Conservation (phyloP, 2,113 vertebrate genomes). For the Macrotus californicus region DNA sequence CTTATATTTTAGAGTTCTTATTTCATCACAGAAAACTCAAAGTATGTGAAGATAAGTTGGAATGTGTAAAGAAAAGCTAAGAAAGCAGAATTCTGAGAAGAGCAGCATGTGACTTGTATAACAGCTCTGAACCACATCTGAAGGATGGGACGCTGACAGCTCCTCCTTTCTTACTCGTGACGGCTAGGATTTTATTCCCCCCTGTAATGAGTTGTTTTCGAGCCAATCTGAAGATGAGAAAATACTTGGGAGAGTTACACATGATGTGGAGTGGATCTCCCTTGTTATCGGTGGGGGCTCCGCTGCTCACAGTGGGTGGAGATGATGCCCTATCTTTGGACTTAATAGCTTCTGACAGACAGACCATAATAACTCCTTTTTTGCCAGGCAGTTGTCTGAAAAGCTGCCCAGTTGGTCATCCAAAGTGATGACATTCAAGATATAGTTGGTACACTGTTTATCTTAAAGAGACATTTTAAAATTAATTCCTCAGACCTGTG, state of each 20-base stretch:
- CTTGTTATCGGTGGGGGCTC: background rate
- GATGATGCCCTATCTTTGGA: background rate
- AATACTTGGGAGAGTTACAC: conserved; percentile 33
- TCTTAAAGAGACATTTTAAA: conserved; percentile 66
- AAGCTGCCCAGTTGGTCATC: conserved; percentile 45
- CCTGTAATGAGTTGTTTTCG: conserved; percentile 10
- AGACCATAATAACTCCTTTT: conserved; percentile 40
- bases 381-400: conserved; percentile 37
- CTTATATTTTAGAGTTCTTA: conserved; percentile 24
- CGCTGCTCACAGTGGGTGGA: background rate
- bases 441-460: conserved; percentile 56
- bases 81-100: conserved; percentile 31
- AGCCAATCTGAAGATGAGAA: conserved; percentile 52
- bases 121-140: background rate
- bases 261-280: background rate
- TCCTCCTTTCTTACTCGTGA: conserved; percentile 35
- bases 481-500: conserved; percentile 59
- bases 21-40: conserved; percentile 34
- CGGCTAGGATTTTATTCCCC: conserved; percentile 15
- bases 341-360: background rate
- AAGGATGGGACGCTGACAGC: conserved; percentile 11
- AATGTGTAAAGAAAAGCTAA: conserved; percentile 51
- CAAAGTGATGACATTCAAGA: conserved; percentile 46
- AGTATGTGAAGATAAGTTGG: conserved; percentile 45
- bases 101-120: background rate